These are phyloP conservation scores for Caenorhabditis sp. DNA, from an alignment of 2,888 invertebrate genomes.

Conservation along the genomic window DNA sequence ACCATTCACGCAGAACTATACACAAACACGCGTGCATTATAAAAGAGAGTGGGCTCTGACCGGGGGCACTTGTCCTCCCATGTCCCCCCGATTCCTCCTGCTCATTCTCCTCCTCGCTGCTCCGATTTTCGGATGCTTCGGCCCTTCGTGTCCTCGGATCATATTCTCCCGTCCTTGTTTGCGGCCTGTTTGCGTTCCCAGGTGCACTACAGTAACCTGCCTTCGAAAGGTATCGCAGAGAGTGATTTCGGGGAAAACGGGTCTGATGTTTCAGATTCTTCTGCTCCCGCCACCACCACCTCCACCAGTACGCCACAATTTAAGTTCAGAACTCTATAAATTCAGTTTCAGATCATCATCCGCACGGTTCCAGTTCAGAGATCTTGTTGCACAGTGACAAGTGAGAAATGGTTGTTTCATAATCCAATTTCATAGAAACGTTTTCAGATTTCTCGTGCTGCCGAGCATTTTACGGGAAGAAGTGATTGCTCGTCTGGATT, in stretches of 20 bases:
- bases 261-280: slow-evolving; percentile 11
- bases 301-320: slow-evolving; percentile 20
- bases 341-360: slow-evolving; percentile 26
- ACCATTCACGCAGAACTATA: slow-evolving; percentile 28
- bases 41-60: slow-evolving; percentile 28
- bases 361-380: slow-evolving; percentile 27
- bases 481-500: background rate
- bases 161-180: slow-evolving; percentile 19
- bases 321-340: background rate
- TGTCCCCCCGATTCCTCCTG: slow-evolving; percentile 18
- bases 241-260: background rate
- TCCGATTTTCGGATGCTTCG: slow-evolving; percentile 27
- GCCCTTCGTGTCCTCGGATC: slow-evolving; percentile 27
- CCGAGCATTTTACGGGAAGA: slow-evolving; percentile 33
- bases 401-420: slow-evolving; percentile 9
- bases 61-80: slow-evolving; percentile 8
- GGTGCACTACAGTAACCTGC: slow-evolving; percentile 24
- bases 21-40: slow-evolving; percentile 29
- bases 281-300: slow-evolving; percentile 38
- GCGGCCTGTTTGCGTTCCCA: slow-evolving; percentile 18
- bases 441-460: slow-evolving; percentile 45
- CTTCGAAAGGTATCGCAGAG: slow-evolving; percentile 13
- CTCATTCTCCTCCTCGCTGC: slow-evolving; percentile 27
- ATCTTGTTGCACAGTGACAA: slow-evolving; percentile 28
- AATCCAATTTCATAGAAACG: background rate